Base-by-base conservation (phyloP, 2,797 vertebrate genomes). In the Lithobates pipiens region DNA sequence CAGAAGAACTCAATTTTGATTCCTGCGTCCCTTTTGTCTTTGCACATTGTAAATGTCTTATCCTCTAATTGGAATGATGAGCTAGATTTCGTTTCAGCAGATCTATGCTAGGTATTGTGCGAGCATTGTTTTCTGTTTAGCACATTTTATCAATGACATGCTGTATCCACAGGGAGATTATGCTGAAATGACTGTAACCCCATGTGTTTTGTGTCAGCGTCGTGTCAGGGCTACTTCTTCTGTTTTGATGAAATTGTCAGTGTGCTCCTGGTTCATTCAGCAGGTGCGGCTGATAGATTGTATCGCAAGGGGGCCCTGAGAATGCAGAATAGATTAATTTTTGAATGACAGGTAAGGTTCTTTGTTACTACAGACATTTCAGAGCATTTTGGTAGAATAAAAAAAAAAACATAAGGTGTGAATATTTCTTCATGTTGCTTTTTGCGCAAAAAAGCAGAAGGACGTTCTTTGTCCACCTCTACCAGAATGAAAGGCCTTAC, bases 151-250 rank as follows among this genome's bases (percentile, higher is more conserved):
- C 72, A 85, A 25, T 82, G 79, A 65, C 79, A 81, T 73, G 5
- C 39, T 13, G 27, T 77, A 23, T 76, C 78, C 42, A 36, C 16
- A 32, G 39, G 71, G 32, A 76, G 71, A 76, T 69, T 32, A 54
- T 57, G 77, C 36, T 80, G 50, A 76, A 85, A 76, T 69, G 77
- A 74, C 77, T 85, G 69, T 36, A 80, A 39, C 78, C 63, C 84
- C 46, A 46, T 42, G 79, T 76, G 79, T 77, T 82, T 82, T 82
- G 73, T 81, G 79, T 82, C 85, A 82, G 70, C 34, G 63, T 46
- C 29, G 46, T 76, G 71, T 81, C 84, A 85, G 8, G 18, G 69
- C 42, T n/a, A 23, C 16, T 65, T 68, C 76, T 76, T 46, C 72
- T 77, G 65, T 46, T 86, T 61, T 71, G 85, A 82, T 39, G 42